These are phyloP conservation scores for Sesamia inferens DNA, from an alignment of 2,888 invertebrate genomes.

Conservation along the genomic window DNA sequence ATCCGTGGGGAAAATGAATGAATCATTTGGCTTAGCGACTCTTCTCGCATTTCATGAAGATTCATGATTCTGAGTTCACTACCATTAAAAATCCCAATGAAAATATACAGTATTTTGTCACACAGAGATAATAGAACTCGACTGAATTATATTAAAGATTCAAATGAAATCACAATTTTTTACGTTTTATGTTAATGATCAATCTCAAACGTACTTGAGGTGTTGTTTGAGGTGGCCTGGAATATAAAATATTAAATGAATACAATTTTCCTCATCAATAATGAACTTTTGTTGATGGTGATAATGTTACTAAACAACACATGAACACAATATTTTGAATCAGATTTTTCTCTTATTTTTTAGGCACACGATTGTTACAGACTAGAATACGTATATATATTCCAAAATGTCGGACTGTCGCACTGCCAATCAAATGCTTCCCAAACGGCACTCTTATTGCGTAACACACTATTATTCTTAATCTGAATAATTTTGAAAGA, in stretches of 20 bases:
- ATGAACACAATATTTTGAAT: neutral
- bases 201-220: no score
- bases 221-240: neutral
- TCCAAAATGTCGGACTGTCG: no score
- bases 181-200: neutral
- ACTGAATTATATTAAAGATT: neutral
- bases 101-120: neutral
- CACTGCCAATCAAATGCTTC: no score
- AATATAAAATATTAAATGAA: neutral
- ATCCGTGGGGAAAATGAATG: slow-evolving; percentile 52
- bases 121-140: neutral
- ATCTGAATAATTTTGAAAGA: neutral
- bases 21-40: slow-evolving; percentile 64
- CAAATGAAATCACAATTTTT: neutral
- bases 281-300: neutral
- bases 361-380: no score
- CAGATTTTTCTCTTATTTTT: neutral
- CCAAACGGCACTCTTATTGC: no score
- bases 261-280: neutral
- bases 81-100: slow-evolving; percentile 2
- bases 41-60: slow-evolving; percentile 55
- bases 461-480: neutral
- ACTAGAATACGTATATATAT: neutral
- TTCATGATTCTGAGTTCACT: slow-evolving; percentile 59
- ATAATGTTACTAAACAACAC: neutral